phyloP scores from a whole-genome alignment of 1,140 invertebrate species.

The Apocrypta bakeri region DNA sequence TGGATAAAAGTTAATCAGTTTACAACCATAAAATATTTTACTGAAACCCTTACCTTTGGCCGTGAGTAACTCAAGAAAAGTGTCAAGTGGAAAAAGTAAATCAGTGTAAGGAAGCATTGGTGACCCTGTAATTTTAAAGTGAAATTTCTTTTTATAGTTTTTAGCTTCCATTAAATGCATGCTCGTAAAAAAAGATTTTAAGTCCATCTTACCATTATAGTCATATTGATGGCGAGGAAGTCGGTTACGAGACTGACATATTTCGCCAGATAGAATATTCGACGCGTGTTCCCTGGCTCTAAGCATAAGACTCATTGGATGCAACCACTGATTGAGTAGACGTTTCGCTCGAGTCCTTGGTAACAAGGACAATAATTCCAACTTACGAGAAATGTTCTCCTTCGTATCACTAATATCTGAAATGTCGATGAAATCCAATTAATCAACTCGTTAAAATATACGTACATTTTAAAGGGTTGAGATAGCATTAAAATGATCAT shows the following conservation, averaged over 20 bases:
- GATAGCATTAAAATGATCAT: too few species aligned
- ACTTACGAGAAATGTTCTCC: constrained; percentile 79
- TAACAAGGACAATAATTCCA: constrained; percentile 82
- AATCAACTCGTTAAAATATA: not conserved
- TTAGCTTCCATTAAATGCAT: not conserved
- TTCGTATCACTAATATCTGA: constrained; percentile 82
- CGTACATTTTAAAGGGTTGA: too few species aligned
- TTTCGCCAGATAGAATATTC: constrained; percentile 83
- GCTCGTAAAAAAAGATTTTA: constrained; percentile 21
- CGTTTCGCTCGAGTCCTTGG: constrained; percentile 85
- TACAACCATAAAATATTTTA: constrained; percentile 3
- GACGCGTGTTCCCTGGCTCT: constrained; percentile 86
- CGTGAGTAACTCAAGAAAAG: constrained; percentile 88
- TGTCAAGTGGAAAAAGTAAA: constrained; percentile 85
- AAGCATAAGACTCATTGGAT: constrained; percentile 85
- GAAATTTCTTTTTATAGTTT: not conserved
- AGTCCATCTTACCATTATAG: constrained; percentile 64
- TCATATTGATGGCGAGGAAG: constrained; percentile 66
- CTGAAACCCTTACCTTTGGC: constrained; percentile 78
- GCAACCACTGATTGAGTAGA: constrained; percentile 84
- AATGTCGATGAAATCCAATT: constrained; percentile 38
- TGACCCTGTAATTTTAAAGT: constrained; percentile 74
- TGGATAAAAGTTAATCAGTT: constrained; percentile 21
- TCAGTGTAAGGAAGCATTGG: constrained; percentile 83
- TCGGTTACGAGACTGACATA: constrained; percentile 68